These are phyloP conservation scores for Chaetogeoica ovagalla DNA, from an alignment of 2,888 invertebrate species.

Conservation along the genomic window DNA sequence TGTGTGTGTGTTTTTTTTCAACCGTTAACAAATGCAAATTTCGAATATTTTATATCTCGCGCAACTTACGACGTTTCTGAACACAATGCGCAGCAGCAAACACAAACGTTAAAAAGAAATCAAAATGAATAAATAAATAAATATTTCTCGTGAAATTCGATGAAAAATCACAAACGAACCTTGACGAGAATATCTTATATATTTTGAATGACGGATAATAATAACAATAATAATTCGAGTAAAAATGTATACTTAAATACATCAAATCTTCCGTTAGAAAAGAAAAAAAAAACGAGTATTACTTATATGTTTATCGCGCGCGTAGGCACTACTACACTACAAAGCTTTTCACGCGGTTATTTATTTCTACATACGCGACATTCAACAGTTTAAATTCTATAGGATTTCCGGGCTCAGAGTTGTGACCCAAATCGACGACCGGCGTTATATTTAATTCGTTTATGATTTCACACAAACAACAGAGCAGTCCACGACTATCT, in stretches of 20 bases:
- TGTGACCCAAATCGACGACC: conserved; percentile 11
- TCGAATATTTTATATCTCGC: conserved; percentile 15
- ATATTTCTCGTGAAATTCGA: not conserved
- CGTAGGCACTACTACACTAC: too few species aligned
- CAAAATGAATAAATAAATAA: not conserved
- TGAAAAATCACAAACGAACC: not conserved
- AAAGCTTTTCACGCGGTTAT: not conserved
- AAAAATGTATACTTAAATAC: not conserved
- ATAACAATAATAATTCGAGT: not conserved
- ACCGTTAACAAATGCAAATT: conserved; percentile 42
- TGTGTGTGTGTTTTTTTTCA: conserved; percentile 14
- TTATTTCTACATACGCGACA: not conserved
- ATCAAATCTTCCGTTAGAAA: not conserved
- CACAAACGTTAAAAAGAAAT: not conserved
- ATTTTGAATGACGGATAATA: too few species aligned
- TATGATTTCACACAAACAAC: not conserved
- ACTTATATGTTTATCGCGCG: not conserved
- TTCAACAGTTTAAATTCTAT: conserved; percentile 7
- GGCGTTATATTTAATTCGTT: conserved; percentile 7
- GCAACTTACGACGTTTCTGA: conserved; percentile 5
- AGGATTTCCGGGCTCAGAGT: conserved; percentile 15
- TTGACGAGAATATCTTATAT: not conserved
- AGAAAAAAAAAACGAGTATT: not conserved
- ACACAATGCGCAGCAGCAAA: not conserved
- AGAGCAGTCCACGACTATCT: not conserved